Evolutionary conservation across 1,140 invertebrate genomes (phyloP), one percentile per base, ranked within the genome.

Genomic region (Uloborus diversus): DNA sequence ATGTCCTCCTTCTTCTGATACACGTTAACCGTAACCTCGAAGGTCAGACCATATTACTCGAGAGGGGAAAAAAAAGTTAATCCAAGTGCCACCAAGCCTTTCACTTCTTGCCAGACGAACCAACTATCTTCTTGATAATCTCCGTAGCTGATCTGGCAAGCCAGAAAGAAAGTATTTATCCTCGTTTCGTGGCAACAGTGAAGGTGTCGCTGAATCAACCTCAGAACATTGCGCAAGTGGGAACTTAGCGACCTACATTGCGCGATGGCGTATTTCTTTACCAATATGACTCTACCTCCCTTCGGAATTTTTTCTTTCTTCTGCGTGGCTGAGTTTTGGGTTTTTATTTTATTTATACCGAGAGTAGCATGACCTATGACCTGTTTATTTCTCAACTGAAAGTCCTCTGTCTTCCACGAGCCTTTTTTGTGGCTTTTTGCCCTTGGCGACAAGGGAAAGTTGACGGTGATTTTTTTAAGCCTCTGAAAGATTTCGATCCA

Each of bases 321-420:
- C 37, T n/a, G n/a, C n/a, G n/a, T n/a, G n/a, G n/a, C n/a, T n/a
- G n/a, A n/a, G n/a, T n/a, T n/a, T n/a, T n/a, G n/a, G n/a, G 32
- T 70, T 73, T 73, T 61, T 61, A 33, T 75, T 35, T 64, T 64
- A 13, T 30, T 61, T 37, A 37, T 61, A 75, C 35, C 59, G 57
- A 35, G 59, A 61, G 32, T 37, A 61, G 56, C 23, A 30, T 57
- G 68, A 75, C 71, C 71, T 75, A 27, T 75, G 71, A 62, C 71
- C 71, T 64, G 59, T 64, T 75, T 75, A 75, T 75, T 75, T 75
- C 71, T 53, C 59, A 75, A 75, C 57, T 30, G 37, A 75, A 75
- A 75, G 57, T 33, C 64, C 27, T 61, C 23, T 59, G 35, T 62
- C 59, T 62, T 51, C 56, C 35, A 49, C 25, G 11, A 51, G 23